These are phyloP conservation scores for Melanerpes aurifrons DNA, from an alignment of 2,113 vertebrate species.

Conservation along the genomic window DNA sequence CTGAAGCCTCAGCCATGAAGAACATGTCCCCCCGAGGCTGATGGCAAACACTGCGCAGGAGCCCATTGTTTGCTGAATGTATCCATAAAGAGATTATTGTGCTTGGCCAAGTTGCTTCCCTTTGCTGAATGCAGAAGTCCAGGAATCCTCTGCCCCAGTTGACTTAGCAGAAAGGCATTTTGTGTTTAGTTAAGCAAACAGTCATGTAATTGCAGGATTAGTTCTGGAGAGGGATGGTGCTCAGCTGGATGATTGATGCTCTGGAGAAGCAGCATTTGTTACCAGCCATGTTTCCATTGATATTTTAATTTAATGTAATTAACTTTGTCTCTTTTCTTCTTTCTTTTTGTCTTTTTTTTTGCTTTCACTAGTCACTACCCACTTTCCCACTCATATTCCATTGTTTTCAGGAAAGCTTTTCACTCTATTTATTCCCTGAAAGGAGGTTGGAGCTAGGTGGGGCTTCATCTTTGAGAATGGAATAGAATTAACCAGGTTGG, in stretches of 20 bases:
- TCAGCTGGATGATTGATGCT: background rate
- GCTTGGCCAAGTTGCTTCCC: background rate
- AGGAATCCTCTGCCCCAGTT: background rate
- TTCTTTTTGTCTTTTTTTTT: background rate
- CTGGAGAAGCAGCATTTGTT: background rate
- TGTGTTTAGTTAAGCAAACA: slow-evolving; percentile 36
- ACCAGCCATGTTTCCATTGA: background rate
- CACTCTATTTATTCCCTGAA: too few relatives aligned
- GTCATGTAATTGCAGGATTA: slow-evolving; percentile 42
- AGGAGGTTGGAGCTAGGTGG: too few relatives aligned
- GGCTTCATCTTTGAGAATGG: too few relatives aligned
- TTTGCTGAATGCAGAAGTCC: background rate
- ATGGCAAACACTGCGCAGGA: background rate
- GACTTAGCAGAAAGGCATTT: background rate
- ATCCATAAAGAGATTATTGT: slow-evolving; percentile 22
- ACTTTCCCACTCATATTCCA: background rate
- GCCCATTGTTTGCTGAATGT: background rate
- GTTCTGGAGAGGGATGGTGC: background rate
- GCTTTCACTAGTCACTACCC: background rate
- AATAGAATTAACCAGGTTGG: too few relatives aligned
- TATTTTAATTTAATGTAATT: background rate
- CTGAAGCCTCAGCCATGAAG: background rate
- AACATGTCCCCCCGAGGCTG: background rate
- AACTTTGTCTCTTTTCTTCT: too few relatives aligned
- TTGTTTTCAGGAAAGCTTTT: background rate